These are phyloP conservation scores for Cricetomys ansorgei DNA, from an alignment of 2,113 vertebrate genomes.

Conservation along the genomic window DNA sequence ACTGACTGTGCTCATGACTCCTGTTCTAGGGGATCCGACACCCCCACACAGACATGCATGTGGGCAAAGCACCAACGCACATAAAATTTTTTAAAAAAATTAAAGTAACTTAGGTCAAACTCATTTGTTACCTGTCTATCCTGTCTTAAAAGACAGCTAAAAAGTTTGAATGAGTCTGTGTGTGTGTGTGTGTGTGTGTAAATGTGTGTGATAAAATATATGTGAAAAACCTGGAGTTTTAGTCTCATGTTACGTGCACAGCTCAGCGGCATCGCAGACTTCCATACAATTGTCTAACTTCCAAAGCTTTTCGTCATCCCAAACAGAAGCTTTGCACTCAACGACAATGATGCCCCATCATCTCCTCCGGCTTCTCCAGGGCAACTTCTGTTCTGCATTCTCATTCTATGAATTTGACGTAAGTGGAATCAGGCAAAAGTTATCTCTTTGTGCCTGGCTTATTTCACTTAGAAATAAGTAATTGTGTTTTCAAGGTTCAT, in stretches of 20 bases:
- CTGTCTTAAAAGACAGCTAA: not conserved
- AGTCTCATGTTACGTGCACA: not conserved
- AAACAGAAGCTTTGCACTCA: not conserved
- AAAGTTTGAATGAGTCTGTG: not conserved
- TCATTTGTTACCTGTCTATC: not conserved
- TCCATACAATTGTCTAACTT: not conserved
- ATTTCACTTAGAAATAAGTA: not conserved
- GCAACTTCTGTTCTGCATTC: not conserved
- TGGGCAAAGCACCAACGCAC: no score
- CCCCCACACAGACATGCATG: no score
- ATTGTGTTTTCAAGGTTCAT: not conserved
- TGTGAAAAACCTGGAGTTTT: not conserved
- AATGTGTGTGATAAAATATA: not conserved
- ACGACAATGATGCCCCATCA: not conserved
- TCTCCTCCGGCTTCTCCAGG: not conserved
- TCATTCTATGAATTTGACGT: not conserved
- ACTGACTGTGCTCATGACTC: no score
- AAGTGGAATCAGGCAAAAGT: not conserved
- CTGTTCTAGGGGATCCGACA: no score
- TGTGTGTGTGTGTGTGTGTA: not conserved
- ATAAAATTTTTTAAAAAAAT: no score
- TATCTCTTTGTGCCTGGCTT: not conserved
- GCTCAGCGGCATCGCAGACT: not conserved
- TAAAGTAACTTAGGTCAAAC: not conserved
- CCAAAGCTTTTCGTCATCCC: not conserved